These are phyloP conservation scores for Cerceris ruficornis DNA, from an alignment of 2,888 invertebrate species.

Conservation along the genomic window DNA sequence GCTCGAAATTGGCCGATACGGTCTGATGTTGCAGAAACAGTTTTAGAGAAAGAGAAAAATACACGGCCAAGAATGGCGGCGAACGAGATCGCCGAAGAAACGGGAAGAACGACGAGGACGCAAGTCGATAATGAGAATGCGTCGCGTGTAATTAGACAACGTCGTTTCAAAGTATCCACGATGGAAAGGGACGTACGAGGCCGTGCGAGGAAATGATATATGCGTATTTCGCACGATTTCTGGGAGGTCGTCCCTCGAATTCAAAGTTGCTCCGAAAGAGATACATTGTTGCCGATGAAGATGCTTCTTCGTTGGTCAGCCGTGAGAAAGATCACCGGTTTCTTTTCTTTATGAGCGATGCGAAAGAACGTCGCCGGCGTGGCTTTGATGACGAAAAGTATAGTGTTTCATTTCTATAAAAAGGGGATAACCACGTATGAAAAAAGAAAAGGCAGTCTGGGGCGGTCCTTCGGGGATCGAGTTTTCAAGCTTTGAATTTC, in stretches of 20 bases:
- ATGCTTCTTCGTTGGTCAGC: background rate
- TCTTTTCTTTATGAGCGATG: background rate
- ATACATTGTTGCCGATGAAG: constrained; percentile 33
- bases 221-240: background rate
- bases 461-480: too few relatives aligned
- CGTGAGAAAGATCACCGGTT: constrained; percentile 21
- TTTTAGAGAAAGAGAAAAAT: background rate
- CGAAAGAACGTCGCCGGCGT: constrained; percentile 1
- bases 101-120: background rate
- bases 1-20: constrained; percentile 40
- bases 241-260: constrained; percentile 1
- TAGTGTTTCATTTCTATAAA: constrained; percentile 21
- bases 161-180: constrained; percentile 6
- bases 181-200: constrained; percentile 14
- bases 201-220: background rate
- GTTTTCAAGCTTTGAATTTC: too few relatives aligned
- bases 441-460: background rate
- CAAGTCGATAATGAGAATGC: constrained; percentile 23
- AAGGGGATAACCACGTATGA: background rate
- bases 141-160: constrained; percentile 43
- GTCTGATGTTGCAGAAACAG: constrained; percentile 31
- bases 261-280: constrained; percentile 9
- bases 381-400: constrained; percentile 25
- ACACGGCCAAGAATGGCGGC: background rate
- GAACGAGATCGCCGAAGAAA: background rate